Conservation (phyloP, 1,140 invertebrate species). For the Trichonephila clavipes region DNA sequence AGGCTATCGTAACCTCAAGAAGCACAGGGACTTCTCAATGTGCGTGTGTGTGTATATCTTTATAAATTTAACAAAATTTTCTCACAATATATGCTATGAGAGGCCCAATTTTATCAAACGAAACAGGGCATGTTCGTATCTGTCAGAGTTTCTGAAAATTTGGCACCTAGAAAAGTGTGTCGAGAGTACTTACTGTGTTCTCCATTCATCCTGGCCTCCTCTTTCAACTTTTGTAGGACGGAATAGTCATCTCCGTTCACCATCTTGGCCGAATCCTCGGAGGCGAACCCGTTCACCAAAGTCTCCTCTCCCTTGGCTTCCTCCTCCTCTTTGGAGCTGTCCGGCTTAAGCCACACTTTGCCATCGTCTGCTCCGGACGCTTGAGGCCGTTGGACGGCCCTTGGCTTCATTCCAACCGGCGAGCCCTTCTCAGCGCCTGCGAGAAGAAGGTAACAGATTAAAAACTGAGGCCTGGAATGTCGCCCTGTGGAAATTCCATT, state of each 20-base stretch:
- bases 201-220: constrained; percentile 54
- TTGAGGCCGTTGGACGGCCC: constrained; percentile 41
- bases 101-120: too few relatives aligned
- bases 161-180: too few relatives aligned
- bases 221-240: constrained; percentile 56
- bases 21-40: too few relatives aligned
- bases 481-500: background rate
- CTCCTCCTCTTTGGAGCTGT: constrained; percentile 30
- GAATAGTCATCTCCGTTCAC: constrained; percentile 68
- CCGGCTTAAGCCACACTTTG: constrained; percentile 74
- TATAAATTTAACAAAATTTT: too few relatives aligned
- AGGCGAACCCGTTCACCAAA: constrained; percentile 66
- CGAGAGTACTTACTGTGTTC: constrained; percentile 41
- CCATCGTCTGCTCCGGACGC: constrained; percentile 30
- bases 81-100: too few relatives aligned
- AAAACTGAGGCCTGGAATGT: background rate
- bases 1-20: too few relatives aligned
- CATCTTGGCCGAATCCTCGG: constrained; percentile 59
- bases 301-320: constrained; percentile 10
- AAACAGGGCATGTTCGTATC: too few relatives aligned
- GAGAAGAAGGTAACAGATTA: constrained; percentile 4
- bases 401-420: constrained; percentile 68
- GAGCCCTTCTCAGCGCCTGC: constrained; percentile 53
- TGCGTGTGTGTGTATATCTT: too few relatives aligned
- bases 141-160: too few relatives aligned